These are phyloP conservation scores for Streptopelia turtur DNA, from an alignment of 2,797 vertebrate species.

Conservation along the genomic window DNA sequence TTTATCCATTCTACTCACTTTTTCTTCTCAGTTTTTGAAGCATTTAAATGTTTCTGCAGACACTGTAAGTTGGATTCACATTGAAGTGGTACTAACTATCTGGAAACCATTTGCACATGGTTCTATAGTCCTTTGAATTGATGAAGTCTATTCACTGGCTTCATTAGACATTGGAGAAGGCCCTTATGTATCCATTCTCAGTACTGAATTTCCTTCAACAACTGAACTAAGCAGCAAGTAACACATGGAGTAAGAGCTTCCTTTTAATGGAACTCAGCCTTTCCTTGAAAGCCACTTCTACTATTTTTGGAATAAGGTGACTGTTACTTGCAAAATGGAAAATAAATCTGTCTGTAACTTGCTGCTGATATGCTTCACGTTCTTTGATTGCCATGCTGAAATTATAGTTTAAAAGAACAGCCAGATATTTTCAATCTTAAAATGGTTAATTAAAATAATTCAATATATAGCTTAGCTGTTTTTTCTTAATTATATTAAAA, in stretches of 20 bases:
- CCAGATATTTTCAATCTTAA: not conserved
- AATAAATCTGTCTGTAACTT: not conserved
- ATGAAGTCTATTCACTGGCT: not conserved
- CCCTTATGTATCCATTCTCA: accelerated
- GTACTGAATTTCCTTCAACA: not conserved
- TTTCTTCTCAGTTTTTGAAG: not conserved
- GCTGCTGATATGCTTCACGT: not conserved
- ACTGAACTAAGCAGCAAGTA: not conserved
- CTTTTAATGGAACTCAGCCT: not conserved
- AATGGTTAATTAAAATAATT: not conserved
- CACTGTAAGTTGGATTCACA: not conserved
- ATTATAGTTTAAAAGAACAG: not conserved
- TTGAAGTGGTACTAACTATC: not conserved
- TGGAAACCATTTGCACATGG: not conserved
- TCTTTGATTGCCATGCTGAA: not conserved
- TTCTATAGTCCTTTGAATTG: not conserved
- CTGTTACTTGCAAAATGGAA: not conserved
- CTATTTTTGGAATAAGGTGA: not conserved
- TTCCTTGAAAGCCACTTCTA: not conserved
- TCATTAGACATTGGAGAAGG: not conserved
- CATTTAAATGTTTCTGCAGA: not conserved
- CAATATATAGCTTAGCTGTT: not conserved
- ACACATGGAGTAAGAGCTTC: not conserved
- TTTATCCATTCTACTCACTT: not conserved
- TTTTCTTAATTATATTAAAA: not conserved